Evolutionary conservation across 2,888 invertebrate genomes (phyloP), one percentile per base, ranked within the genome.

Genomic region (Pharmacophagus antenor): DNA sequence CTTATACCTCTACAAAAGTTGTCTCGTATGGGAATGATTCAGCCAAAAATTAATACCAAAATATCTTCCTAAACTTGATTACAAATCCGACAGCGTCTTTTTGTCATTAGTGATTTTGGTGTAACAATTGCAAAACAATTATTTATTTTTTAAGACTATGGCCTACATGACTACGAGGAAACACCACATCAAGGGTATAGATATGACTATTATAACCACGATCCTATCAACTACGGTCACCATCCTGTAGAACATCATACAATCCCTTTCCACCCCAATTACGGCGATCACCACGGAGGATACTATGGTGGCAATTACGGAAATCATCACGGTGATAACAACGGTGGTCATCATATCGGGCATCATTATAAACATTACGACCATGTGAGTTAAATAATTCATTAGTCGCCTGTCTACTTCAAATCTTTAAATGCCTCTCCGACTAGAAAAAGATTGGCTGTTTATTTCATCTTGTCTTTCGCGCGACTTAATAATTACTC

Each of bases 311-410:
- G 74, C 17, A 67, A 72, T 41, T 31, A 56, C 15, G 31, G 47
- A 1, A 21, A 50, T n/a, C 66, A 71, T 18, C 70, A 69, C 41
- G 76, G 76, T n/a, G 65, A 74, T 53, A 70, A 75, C 27, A 68
- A 70, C 8, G 73, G 73, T 31, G 70, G 71, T 54, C 68, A 64
- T 56, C 61, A 67, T 22, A 48, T 65, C 20, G 78, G 79, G 0
- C 70, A 78, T 67, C 78, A 77, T 67, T 71, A 79, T 61, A 84
- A 84, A 63, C 72, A 84, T 69, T 77, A 79, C 58, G 78, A 84
- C 69, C 85, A 85, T 65, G 88, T 88, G 69, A 79, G 84, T 75
- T 53, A 37, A n/a, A n/a, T n/a, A n/a, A n/a, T n/a, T n/a, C n/a
- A n/a, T n/a, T n/a, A n/a, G n/a, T n/a, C n/a, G n/a, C n/a, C n/a